Evolutionary conservation across 2,888 invertebrate species (phyloP).

Genomic region (Dioctria linearis): DNA sequence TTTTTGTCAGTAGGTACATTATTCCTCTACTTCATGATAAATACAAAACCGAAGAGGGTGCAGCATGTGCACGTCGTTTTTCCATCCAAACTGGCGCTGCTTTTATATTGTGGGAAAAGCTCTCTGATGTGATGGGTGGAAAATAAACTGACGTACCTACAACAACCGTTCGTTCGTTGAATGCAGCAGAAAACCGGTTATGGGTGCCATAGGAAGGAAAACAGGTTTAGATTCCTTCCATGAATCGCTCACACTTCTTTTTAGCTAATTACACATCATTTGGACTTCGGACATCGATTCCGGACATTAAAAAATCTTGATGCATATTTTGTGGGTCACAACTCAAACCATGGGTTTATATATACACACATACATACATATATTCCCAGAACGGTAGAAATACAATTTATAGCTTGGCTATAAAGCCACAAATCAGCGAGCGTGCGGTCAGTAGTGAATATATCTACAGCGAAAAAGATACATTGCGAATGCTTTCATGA

Average conservation of each 20-base stretch:
- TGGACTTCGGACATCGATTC: constrained; percentile 51
- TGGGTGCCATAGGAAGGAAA: constrained; percentile 7
- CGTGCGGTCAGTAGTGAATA: too few species aligned
- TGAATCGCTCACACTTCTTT: background rate
- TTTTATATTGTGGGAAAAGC: constrained; percentile 24
- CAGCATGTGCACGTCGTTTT: constrained; percentile 27
- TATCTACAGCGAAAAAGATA: too few species aligned
- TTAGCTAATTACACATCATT: constrained; percentile 51
- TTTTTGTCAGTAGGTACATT: constrained; percentile 39
- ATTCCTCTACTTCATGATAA: constrained; percentile 48
- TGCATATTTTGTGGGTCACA: constrained; percentile 49
- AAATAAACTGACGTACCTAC: constrained; percentile 43
- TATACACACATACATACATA: too few species aligned
- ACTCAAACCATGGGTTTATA: background rate
- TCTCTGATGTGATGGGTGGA: constrained; percentile 19
- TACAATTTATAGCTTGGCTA: too few species aligned
- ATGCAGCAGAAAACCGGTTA: constrained; percentile 32
- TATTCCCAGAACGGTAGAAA: too few species aligned
- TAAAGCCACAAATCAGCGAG: too few species aligned
- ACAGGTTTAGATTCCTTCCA: background rate
- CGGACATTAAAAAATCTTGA: constrained; percentile 37
- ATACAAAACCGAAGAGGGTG: constrained; percentile 50
- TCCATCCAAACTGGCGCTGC: background rate
- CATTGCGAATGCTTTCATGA: background rate
- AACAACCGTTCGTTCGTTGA: background rate